phyloP scores from a whole-genome alignment of 2,888 invertebrate species.

The Ochropleura plecta region DNA sequence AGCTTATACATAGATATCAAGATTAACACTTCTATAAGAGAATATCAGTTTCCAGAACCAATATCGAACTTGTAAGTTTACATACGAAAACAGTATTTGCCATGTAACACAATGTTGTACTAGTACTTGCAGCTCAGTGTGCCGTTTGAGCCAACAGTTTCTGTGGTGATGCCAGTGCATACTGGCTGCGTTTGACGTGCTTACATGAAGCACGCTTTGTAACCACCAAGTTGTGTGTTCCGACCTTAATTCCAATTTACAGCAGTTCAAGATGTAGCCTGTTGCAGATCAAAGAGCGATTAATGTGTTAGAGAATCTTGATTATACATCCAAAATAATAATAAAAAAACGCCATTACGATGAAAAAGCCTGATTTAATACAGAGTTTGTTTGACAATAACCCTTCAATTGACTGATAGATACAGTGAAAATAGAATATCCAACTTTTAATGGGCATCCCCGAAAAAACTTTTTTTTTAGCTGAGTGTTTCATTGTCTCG shows the following conservation, averaged over 20 bases:
- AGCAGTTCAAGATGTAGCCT: constrained; percentile 8
- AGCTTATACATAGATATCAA: background rate
- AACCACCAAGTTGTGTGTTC: constrained; percentile 2
- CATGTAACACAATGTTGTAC: constrained; percentile 18
- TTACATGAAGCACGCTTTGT: constrained; percentile 28
- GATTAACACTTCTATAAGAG: background rate
- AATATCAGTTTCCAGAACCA: background rate
- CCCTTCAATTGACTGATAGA: background rate
- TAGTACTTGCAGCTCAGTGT: constrained; percentile 18
- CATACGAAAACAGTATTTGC: constrained; percentile 7
- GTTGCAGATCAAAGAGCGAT: background rate
- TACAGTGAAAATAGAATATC: background rate
- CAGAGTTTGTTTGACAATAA: background rate
- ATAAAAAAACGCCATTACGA: no score
- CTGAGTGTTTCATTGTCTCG: constrained; percentile 55
- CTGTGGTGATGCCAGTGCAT: constrained; percentile 15
- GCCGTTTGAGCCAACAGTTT: constrained; percentile 22
- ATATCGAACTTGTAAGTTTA: background rate
- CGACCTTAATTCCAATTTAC: background rate
- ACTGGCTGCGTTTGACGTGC: constrained; percentile 47
- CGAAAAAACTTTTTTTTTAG: constrained; percentile 32
- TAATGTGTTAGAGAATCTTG: background rate
- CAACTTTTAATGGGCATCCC: constrained; percentile 19
- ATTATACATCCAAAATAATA: background rate
- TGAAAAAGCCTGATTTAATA: background rate